Evolutionary conservation across 2,888 invertebrate species (phyloP), one percentile per base, ranked within the genome.

Genomic region (Himalopsyche tibetana): DNA sequence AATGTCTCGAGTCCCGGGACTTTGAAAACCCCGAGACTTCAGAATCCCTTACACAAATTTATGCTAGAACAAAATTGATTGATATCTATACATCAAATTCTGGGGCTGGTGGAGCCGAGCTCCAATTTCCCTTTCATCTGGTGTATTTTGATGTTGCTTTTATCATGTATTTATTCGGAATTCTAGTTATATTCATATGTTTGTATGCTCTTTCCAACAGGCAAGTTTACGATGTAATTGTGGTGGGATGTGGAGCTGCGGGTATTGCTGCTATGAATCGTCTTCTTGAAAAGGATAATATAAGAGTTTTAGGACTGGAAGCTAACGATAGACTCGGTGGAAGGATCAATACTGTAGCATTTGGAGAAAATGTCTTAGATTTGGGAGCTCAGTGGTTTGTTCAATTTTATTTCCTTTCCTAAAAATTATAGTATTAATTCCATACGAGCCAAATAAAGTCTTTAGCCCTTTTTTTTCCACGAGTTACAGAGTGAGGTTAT

Each of bases 371-470:
- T 88, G 91, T 94, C 6, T 92, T 96, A 6, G 97, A 97, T 90
- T 90, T 96, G 82, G 97, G 97, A 0, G 97, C 96, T 80, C 96
- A 97, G 89, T 97, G 96, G 96, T 95, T 89, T 45, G 84, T 84
- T 36, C 15, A 79, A 5, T 79, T 17, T 45, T 9, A 45, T 11
- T 9, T 11, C 11, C 2, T 45, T 45, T 45, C 9, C 11, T 11
- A 9, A 11, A 11, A 8, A 45, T 9, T 45, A 45, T 45, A 45
- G 9, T 45, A 5, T 4, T 74, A 11, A 11, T 74, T 45, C 11
- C 74, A 11, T n/a, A 11, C 19, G 51, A 51, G 15, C 15, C 15
- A 51, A 51, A 51, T 15, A 28, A 11, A 69, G 15, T 11, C 40
- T 12, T 80, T 80, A 36, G 15, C 5, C 28, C 28, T 28, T 28